Percentiles rank a stretch among this genome's conserved stretches.
Evolutionary conservation across 2,113 vertebrate species (phyloP).

Genomic region (Cercocebus atys): DNA sequence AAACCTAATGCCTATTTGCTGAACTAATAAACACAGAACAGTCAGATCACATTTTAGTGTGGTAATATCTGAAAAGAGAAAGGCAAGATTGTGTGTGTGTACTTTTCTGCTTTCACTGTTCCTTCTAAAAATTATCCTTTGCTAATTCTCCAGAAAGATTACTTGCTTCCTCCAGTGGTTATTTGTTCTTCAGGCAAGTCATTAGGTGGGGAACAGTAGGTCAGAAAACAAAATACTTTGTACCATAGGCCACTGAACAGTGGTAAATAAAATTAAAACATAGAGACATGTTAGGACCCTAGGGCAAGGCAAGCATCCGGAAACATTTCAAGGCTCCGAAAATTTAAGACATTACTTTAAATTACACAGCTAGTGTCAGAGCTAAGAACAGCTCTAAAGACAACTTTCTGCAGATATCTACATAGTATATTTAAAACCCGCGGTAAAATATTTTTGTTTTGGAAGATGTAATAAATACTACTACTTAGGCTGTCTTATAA

Average conservation of each 20-base stretch:
- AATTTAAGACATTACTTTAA: constrained; percentile 61
- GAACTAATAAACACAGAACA: not conserved
- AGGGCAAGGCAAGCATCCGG: constrained; percentile 14
- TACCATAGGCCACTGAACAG: constrained; percentile 36
- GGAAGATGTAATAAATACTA: not conserved
- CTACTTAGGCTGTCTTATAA: not conserved
- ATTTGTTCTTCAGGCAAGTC: constrained; percentile 56
- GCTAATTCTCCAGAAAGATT: constrained; percentile 12
- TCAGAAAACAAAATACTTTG: constrained; percentile 54
- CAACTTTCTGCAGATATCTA: not conserved
- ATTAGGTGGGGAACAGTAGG: constrained; percentile 59
- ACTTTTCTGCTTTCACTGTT: not conserved
- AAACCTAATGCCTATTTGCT: not conserved
- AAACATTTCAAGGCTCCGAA: constrained; percentile 39
- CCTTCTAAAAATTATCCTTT: not conserved
- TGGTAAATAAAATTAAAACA: constrained; percentile 70
- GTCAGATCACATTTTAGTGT: not conserved
- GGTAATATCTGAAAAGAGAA: not conserved
- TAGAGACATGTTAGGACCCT: not conserved
- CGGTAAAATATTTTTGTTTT: not conserved
- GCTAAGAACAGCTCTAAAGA: not conserved
- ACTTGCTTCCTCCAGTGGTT: not conserved
- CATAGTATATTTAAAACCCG: not conserved
- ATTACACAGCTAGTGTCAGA: constrained; percentile 34
- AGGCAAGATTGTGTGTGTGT: not conserved